Conservation (phyloP, 2,113 vertebrate species). For the Recurvirostra avosetta region DNA sequence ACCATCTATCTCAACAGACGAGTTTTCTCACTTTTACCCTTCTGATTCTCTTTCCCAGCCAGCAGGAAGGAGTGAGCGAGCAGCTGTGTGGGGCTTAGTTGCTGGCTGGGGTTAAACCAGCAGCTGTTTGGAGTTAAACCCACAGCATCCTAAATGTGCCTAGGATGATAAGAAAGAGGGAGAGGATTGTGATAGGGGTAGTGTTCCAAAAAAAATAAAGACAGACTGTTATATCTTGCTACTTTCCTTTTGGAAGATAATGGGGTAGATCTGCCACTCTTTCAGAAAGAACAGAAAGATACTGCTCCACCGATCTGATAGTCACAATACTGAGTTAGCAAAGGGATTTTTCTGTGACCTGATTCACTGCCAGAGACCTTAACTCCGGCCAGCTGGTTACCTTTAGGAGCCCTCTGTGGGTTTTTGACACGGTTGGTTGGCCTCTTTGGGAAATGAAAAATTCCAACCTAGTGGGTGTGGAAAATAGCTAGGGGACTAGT, state of each 20-base stretch:
- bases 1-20: not conserved
- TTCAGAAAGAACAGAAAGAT: not conserved
- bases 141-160: not conserved
- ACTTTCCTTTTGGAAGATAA: not conserved
- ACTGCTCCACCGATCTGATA: not conserved
- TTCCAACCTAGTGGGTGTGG: not conserved
- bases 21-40: not conserved
- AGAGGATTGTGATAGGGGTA: not conserved
- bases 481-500: not conserved
- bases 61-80: accelerated
- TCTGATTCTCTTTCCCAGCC: not conserved
- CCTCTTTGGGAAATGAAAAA: not conserved
- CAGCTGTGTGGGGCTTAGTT: not conserved
- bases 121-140: not conserved
- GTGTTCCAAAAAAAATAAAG: not conserved
- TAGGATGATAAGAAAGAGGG: not conserved
- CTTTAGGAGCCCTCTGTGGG: not conserved
- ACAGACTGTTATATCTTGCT: not conserved
- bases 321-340: not conserved
- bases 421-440: not conserved
- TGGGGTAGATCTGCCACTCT: not conserved
- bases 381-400: not conserved
- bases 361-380: not conserved
- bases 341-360: not conserved
- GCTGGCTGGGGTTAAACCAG: not conserved